Evolutionary conservation across 2,888 invertebrate species (phyloP).

Genomic region (Drosophila mercatorum): DNA sequence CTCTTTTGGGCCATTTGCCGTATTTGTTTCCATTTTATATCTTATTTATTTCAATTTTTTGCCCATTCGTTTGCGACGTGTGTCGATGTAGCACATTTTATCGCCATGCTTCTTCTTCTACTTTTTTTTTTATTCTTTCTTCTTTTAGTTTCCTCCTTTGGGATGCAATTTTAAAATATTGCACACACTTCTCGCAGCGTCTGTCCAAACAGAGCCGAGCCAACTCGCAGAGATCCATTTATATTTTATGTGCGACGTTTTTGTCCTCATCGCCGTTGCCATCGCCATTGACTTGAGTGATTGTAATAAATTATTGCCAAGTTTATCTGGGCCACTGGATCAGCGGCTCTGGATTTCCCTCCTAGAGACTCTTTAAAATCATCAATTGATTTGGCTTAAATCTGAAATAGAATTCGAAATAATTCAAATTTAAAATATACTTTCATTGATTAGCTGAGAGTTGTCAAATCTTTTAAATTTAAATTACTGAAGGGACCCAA

Average conservation of each 20-base stretch:
- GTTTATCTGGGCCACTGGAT: constrained; percentile 54
- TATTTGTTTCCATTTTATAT: constrained; percentile 69
- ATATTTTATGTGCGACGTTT: constrained; percentile 52
- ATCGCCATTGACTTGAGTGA: constrained; percentile 67
- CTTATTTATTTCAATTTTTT: constrained; percentile 79
- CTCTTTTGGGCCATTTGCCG: constrained; percentile 35
- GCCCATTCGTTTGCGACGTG: constrained; percentile 64
- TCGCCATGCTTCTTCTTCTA: constrained; percentile 55
- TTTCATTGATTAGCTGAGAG: too few species aligned
- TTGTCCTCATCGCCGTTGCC: constrained; percentile 32
- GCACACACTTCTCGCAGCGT: constrained; percentile 44
- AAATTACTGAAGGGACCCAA: too few species aligned
- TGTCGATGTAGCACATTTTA: constrained; percentile 67
- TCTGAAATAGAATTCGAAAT: not conserved
- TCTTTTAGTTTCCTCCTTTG: constrained; percentile 44
- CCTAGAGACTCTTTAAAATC: constrained; percentile 33
- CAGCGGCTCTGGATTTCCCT: constrained; percentile 11
- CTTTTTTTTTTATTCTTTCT: constrained; percentile 3
- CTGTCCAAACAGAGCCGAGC: constrained; percentile 18
- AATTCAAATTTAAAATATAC: too few species aligned
- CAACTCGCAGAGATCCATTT: constrained; percentile 47
- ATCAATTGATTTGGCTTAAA: constrained; percentile 29
- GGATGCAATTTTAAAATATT: constrained; percentile 77
- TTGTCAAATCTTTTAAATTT: too few species aligned
- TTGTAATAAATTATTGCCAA: constrained; percentile 73